These are phyloP conservation scores for Nephila pilipes DNA, from an alignment of 1,140 invertebrate species.

Conservation along the genomic window DNA sequence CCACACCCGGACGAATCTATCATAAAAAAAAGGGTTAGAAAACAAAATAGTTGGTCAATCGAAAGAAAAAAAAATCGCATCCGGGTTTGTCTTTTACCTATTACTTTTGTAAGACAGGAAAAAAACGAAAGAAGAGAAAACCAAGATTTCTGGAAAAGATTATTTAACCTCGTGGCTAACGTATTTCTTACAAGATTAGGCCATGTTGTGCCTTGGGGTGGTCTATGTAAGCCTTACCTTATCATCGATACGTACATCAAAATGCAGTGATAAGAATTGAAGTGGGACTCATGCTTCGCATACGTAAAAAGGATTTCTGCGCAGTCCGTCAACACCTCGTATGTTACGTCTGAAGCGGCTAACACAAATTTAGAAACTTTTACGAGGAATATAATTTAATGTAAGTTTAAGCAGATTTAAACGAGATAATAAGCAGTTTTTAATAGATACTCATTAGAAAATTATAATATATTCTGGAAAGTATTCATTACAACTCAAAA, in stretches of 20 bases:
- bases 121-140: neutral
- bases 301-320: neutral
- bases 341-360: no score
- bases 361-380: no score
- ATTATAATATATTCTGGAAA: no score
- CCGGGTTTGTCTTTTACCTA: neutral
- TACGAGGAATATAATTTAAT: no score
- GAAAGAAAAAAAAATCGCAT: neutral
- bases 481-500: no score
- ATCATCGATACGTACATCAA: slow-evolving; percentile 6
- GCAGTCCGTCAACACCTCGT: neutral
- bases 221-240: neutral
- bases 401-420: no score
- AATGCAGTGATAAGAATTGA: neutral
- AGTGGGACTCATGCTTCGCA: neutral
- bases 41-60: neutral
- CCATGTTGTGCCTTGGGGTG: neutral
- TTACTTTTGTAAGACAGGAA: neutral
- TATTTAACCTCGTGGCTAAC: neutral
- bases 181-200: neutral
- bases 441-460: no score
- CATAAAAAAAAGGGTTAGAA: neutral
- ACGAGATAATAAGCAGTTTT: no score
- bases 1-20: neutral
- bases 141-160: neutral